These are phyloP conservation scores for Thera obeliscata DNA, from an alignment of 2,888 invertebrate species.

Conservation along the genomic window DNA sequence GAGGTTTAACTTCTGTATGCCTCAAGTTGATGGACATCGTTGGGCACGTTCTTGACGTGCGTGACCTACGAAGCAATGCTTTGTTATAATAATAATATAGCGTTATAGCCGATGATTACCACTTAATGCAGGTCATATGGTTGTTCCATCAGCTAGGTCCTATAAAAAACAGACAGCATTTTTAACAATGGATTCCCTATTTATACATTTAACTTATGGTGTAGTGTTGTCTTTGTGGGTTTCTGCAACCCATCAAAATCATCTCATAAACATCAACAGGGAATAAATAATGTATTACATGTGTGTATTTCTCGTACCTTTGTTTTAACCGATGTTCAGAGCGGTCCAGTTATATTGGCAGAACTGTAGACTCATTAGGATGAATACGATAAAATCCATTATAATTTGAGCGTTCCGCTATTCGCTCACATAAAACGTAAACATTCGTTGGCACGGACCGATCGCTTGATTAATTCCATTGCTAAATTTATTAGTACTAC, in stretches of 20 bases:
- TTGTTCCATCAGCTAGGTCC: too few species aligned
- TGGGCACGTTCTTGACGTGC: too few species aligned
- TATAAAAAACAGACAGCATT: too few species aligned
- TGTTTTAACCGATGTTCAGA: not conserved
- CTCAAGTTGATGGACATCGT: too few species aligned
- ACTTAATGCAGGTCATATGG: too few species aligned
- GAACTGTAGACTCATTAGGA: slow-evolving; percentile 25
- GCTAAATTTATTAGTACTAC: slow-evolving; percentile 35
- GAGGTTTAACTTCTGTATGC: too few species aligned
- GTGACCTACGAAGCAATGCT: too few species aligned
- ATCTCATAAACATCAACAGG: not conserved
- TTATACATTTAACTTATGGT: too few species aligned
- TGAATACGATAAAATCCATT: slow-evolving; percentile 25
- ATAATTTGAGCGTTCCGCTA: slow-evolving; percentile 34
- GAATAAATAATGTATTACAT: not conserved
- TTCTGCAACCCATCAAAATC: not conserved
- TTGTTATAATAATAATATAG: too few species aligned
- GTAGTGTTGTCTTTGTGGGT: too few species aligned
- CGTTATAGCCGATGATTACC: too few species aligned
- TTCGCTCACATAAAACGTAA: slow-evolving; percentile 43
- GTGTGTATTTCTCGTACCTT: not conserved
- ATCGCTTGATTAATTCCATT: slow-evolving; percentile 41
- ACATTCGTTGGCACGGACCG: slow-evolving; percentile 43
- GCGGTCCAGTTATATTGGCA: not conserved
- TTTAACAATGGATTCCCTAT: too few species aligned